These are phyloP conservation scores for Alentia gelatinosa DNA, from an alignment of 2,888 invertebrate genomes.

Conservation along the genomic window DNA sequence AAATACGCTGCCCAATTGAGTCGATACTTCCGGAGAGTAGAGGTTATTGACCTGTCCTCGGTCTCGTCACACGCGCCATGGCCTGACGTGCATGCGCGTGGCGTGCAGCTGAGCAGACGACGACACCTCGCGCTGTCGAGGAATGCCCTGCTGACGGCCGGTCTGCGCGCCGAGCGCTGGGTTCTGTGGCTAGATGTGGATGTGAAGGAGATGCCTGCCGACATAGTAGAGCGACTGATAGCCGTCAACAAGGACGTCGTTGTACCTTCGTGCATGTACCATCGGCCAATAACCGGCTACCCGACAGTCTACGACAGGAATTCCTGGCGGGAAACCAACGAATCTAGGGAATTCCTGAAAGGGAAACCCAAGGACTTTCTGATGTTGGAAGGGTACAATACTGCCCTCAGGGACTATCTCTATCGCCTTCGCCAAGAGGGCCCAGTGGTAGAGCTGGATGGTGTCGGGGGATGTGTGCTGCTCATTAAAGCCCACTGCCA, in stretches of 20 bases:
- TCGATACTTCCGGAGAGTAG: conserved; percentile 66
- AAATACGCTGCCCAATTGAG: conserved; percentile 65
- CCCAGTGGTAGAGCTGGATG: conserved; percentile 73
- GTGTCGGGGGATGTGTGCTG: conserved; percentile 76
- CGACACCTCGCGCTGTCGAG: conserved; percentile 73
- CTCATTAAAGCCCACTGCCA: conserved; percentile 72
- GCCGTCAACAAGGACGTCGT: conserved; percentile 72
- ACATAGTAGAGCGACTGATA: conserved; percentile 74
- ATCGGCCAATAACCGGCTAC: conserved; percentile 57
- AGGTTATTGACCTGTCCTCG: conserved; percentile 66
- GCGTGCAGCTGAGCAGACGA: conserved; percentile 70
- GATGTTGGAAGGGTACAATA: conserved; percentile 74
- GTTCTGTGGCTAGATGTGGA: conserved; percentile 78
- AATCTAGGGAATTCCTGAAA: conserved; percentile 68
- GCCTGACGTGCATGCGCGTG: conserved; percentile 63
- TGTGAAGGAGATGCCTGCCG: conserved; percentile 69
- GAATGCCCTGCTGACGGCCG: conserved; percentile 69
- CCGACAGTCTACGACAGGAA: conserved; percentile 73
- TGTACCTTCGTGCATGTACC: conserved; percentile 71
- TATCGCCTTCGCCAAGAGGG: conserved; percentile 73
- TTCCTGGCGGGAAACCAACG: conserved; percentile 75
- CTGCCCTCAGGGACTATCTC: conserved; percentile 69
- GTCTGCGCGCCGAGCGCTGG: conserved; percentile 69
- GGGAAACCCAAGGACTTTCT: conserved; percentile 65
- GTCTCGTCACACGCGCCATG: background rate